phyloP scores from a whole-genome alignment of 2,888 invertebrate genomes.

The Netelia inedita region DNA sequence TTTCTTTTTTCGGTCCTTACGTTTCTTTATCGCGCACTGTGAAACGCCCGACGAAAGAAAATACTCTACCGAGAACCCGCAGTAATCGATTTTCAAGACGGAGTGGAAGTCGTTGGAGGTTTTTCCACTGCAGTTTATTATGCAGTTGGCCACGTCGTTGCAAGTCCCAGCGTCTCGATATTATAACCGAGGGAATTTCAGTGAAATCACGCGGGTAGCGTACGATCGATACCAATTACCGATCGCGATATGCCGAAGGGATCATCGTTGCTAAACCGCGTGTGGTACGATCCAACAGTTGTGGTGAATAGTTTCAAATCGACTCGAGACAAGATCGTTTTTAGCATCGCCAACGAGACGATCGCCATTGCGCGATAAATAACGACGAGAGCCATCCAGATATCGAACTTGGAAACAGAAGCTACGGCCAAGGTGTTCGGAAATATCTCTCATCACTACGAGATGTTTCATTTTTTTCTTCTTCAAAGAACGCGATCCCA shows the following conservation, averaged over 20 bases:
- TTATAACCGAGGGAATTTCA: slow-evolving; percentile 33
- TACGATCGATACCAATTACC: slow-evolving; percentile 65
- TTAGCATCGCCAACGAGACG: background rate
- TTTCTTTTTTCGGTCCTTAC: slow-evolving; percentile 6
- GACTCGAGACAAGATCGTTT: slow-evolving; percentile 17
- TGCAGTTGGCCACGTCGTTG: slow-evolving; percentile 33
- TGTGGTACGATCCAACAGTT: background rate
- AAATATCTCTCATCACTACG: background rate
- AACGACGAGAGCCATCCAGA: background rate
- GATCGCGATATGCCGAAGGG: slow-evolving; percentile 26
- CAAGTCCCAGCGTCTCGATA: slow-evolving; percentile 7
- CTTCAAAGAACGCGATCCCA: background rate
- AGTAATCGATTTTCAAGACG: slow-evolving; percentile 68
- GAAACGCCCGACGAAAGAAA: slow-evolving; percentile 51
- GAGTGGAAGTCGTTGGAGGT: slow-evolving; percentile 63
- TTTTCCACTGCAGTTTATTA: slow-evolving; percentile 51
- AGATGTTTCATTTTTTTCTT: too few species aligned
- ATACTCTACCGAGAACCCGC: slow-evolving; percentile 50
- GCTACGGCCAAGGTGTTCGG: background rate
- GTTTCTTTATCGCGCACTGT: slow-evolving; percentile 26
- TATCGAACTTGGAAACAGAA: background rate
- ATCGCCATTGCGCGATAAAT: slow-evolving; percentile 1
- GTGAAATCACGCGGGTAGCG: slow-evolving; percentile 53
- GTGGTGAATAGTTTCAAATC: slow-evolving; percentile 43
- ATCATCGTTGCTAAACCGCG: slow-evolving; percentile 48